Evolutionary conservation across 2,888 invertebrate species (phyloP).

Genomic region (Microplitis manilae): DNA sequence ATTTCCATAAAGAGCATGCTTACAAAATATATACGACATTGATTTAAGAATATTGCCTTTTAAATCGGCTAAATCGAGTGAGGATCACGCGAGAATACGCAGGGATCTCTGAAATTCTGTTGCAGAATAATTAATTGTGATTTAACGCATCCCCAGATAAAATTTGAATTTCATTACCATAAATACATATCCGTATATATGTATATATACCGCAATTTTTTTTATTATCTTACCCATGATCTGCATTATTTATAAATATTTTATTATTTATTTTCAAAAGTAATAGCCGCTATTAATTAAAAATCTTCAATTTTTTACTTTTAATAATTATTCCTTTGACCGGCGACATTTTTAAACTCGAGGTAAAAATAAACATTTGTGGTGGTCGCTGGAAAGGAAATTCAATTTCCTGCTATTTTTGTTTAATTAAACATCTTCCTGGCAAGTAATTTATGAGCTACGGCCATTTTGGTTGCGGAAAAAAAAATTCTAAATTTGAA

Average conservation of each 20-base stretch:
- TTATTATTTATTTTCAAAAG: neutral
- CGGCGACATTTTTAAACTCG: no score
- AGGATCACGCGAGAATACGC: slow-evolving; percentile 26
- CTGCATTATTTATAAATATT: neutral
- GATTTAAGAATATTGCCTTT: neutral
- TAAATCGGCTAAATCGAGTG: slow-evolving; percentile 17
- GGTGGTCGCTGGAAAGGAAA: no score
- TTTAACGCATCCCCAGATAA: slow-evolving; percentile 21
- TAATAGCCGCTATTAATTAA: no score
- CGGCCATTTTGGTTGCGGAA: no score
- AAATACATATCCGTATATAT: slow-evolving; percentile 4
- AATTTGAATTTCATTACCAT: slow-evolving; percentile 35
- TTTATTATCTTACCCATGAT: neutral
- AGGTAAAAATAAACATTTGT: no score
- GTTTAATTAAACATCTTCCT: no score
- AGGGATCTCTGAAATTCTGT: neutral
- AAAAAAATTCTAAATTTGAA: no score
- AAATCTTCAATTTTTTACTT: no score
- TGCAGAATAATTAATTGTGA: slow-evolving; percentile 17
- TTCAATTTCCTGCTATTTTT: no score
- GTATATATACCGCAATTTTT: no score
- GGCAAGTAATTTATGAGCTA: no score
- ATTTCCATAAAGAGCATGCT: neutral
- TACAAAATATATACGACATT: neutral
- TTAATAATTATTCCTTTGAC: no score